phyloP scores from a whole-genome alignment of 2,797 vertebrate genomes.

The Xenentodon cancila region DNA sequence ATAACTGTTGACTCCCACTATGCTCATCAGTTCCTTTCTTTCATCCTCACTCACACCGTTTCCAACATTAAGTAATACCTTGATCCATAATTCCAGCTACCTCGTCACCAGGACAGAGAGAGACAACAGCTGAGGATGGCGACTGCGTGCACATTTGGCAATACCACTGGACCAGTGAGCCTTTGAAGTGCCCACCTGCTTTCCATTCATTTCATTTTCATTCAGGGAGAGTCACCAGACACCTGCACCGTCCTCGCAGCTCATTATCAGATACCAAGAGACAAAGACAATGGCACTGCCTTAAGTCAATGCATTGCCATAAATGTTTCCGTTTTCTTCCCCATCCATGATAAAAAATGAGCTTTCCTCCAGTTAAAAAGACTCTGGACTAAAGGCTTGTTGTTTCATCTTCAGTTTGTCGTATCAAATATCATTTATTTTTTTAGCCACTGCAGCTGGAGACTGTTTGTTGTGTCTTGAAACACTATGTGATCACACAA shows the following conservation, averaged over 20 bases:
- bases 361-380: slow-evolving; percentile 16
- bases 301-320: slow-evolving; percentile 37
- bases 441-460: neutral
- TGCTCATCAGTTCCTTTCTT: slow-evolving; percentile 42
- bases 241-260: slow-evolving; percentile 64
- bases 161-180: slow-evolving; percentile 48
- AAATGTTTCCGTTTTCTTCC: slow-evolving; percentile 16
- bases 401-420: neutral
- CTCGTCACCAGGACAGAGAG: slow-evolving; percentile 37
- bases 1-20: slow-evolving; percentile 31
- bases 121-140: slow-evolving; percentile 61
- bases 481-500: slow-evolving; percentile 18
- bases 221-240: slow-evolving; percentile 64
- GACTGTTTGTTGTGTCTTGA: slow-evolving; percentile 12
- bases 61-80: slow-evolving; percentile 56
- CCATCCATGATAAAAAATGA: slow-evolving; percentile 28
- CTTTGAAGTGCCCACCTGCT: slow-evolving; percentile 76
- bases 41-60: slow-evolving; percentile 35
- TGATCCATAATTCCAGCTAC: slow-evolving; percentile 47
- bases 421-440: neutral
- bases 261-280: slow-evolving; percentile 47
- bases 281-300: slow-evolving; percentile 42
- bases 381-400: neutral
- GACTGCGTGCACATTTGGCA: slow-evolving; percentile 53
- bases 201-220: slow-evolving; percentile 71